Base-by-base conservation (phyloP, 2,888 invertebrate species). In the Trachelus tabidus region DNA sequence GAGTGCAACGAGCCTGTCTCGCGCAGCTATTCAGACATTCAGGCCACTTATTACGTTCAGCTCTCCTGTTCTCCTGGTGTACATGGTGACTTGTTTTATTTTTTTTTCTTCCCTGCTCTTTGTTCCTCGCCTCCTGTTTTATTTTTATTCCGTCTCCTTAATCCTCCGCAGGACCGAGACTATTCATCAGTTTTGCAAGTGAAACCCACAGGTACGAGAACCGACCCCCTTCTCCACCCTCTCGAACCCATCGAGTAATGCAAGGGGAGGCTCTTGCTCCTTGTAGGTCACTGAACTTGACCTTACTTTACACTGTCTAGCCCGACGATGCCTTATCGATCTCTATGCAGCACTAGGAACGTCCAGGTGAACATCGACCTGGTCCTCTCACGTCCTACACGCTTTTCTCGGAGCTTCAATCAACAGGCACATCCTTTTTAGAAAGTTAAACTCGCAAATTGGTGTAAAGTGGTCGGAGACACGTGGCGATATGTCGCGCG, bases 391-490 rank as follows among this genome's bases (percentile, higher is more conserved):
- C 56, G 56, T 23, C 2, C 56, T 56, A 23, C 23, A 23, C 56
- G 15, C 56, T 23, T 23, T 56, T 23, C 56, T 56, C 23, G 23
- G 23, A 56, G 23, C 23, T 35, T 76, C 78, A 77, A 83, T 84
- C 83, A 83, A 81, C 85, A 78, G 83, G 77, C 82, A 87, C 87
- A 85, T 87, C 86, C 85, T 87, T 83, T 84, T 87, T 85, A 85
- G 81, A 80, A 79, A 81, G 76, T 71, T 75, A 76, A 77, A 80
- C 80, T 78, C 83, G 83, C 84, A 86, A 87, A 87, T 87, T 87
- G 84, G 81, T 80, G 82, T 85, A 85, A 86, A 87, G 84, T 86
- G 83, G 31, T 34, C 31, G 71, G 71, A 31, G 31, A 23, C 34
- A 15, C 71, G 71, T 71, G 71, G 71, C 31, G 12, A 71, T 15